These are phyloP conservation scores for Labrus mixtus DNA, from an alignment of 2,113 vertebrate genomes.

Conservation along the genomic window DNA sequence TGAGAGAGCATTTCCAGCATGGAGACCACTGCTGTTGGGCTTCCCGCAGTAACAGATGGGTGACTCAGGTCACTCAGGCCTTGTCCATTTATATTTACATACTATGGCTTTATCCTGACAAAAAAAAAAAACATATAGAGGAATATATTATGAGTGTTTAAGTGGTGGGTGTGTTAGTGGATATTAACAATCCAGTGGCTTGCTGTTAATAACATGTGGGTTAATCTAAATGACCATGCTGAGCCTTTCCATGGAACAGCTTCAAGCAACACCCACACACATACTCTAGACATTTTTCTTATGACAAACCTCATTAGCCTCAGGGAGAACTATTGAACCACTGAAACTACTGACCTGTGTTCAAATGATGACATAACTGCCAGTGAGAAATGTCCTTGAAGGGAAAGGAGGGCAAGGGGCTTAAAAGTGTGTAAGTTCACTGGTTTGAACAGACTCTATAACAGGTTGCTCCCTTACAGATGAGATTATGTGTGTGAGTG, in stretches of 20 bases:
- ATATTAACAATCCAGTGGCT: not conserved
- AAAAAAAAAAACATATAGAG: not conserved
- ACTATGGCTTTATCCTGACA: not conserved
- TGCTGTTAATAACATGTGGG: not conserved
- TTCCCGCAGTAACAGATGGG: no score
- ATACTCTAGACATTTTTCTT: not conserved
- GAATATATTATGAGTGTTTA: not conserved
- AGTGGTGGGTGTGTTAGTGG: not conserved
- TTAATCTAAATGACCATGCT: conserved; percentile 4
- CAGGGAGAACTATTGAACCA: conserved; percentile 19
- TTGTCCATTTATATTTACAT: no score
- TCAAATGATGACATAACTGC: conserved; percentile 30
- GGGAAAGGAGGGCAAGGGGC: conserved; percentile 12
- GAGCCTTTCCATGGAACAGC: not conserved
- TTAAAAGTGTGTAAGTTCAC: conserved; percentile 13
- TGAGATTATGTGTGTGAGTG: not conserved
- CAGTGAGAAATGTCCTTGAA: conserved; percentile 6
- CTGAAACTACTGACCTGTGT: conserved; percentile 22
- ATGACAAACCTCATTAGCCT: conserved; percentile 21
- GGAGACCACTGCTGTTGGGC: no score
- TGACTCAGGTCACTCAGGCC: no score
- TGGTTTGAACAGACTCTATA: conserved; percentile 15
- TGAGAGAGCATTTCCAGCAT: no score
- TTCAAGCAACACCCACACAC: not conserved
- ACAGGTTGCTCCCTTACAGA: not conserved